Base-by-base conservation (phyloP, 2,113 vertebrate species). In the Nymphicus hollandicus region DNA sequence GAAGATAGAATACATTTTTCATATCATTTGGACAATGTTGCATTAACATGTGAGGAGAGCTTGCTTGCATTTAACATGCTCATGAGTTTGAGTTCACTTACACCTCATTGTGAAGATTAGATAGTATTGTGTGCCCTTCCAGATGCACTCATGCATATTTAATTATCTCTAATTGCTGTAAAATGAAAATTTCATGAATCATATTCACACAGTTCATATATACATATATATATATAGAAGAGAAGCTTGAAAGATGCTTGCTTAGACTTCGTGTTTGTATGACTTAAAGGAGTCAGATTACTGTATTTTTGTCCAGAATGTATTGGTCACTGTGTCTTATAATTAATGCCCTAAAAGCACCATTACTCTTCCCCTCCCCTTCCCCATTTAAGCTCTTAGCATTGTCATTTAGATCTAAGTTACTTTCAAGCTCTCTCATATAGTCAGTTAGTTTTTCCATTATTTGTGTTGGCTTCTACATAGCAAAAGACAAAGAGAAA, bases 81-180 rank as follows among this genome's bases (percentile, higher is more conserved):
- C 5, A 0, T 7, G 76, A 68, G 64, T 78, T 69, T 43, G 74
- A n/a, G 70, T 16, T 94, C 83, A 27, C 6, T 81, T 60, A 17
- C 46, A 49, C 44, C 52, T 76, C 43, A 0, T 69, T 47, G 7
- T 33, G 17, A 5, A 53, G 64, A 81, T 61, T 6, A 29, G 49
- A 39, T 47, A 39, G 33, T 14, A 15, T 20, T n/a, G 13, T 88
- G 53, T 86, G 55, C 74, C 74, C 68, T 71, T 69, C 81, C 86
- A 97, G 88, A 95, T 95, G 84, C 69, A 25, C 46, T 89, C 44
- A 39, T 97, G 10, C 65, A 91, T 97, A 80, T 91, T 97, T 95
- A 71, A 97, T 83, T 55, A 37, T 8, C 41, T 92, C 47, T 87
- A 95, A 96, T 96, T 92, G 91, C 88, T 55, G 46, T 63, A 60